Conservation (phyloP, 1,140 invertebrate species). For the Lasioglossum albipes region DNA sequence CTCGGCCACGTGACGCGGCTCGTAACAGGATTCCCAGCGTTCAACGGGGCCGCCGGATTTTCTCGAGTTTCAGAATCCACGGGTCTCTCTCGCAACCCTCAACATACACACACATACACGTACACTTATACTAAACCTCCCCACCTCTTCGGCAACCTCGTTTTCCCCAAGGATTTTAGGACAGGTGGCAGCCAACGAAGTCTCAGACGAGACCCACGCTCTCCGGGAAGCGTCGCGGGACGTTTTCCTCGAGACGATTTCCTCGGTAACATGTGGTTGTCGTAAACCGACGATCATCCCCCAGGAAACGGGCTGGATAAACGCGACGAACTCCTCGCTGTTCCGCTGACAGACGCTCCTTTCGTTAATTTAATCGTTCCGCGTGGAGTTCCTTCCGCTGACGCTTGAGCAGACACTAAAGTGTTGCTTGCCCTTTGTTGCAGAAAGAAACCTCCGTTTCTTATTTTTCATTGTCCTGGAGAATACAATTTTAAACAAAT, state of each 20-base stretch:
- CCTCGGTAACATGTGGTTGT: conserved; percentile 66
- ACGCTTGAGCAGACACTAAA: too few relatives aligned
- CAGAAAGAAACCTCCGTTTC: too few relatives aligned
- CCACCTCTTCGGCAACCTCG: not conserved
- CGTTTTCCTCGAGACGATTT: conserved; percentile 50
- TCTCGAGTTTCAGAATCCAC: conserved; percentile 52
- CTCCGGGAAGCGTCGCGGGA: conserved; percentile 60
- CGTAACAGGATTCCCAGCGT: conserved; percentile 44
- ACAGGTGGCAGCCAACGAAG: conserved; percentile 64
- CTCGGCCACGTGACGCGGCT: conserved; percentile 50
- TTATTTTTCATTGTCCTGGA: too few relatives aligned
- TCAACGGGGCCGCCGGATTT: conserved; percentile 46
- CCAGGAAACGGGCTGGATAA: conserved; percentile 47
- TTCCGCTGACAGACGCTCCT: conserved; percentile 3
- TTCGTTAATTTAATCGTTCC: conserved; percentile 44
- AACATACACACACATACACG: not conserved
- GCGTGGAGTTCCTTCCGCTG: too few relatives aligned
- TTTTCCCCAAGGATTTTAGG: conserved; percentile 52
- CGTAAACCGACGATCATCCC: conserved; percentile 59
- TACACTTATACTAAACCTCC: not conserved
- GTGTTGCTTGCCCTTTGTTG: not conserved
- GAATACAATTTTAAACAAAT: too few relatives aligned
- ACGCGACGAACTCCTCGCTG: conserved; percentile 8
- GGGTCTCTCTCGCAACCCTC: not conserved
- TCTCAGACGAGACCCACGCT: conserved; percentile 61